Conservation (phyloP, 2,113 vertebrate genomes). For the Microtus montanus region DNA sequence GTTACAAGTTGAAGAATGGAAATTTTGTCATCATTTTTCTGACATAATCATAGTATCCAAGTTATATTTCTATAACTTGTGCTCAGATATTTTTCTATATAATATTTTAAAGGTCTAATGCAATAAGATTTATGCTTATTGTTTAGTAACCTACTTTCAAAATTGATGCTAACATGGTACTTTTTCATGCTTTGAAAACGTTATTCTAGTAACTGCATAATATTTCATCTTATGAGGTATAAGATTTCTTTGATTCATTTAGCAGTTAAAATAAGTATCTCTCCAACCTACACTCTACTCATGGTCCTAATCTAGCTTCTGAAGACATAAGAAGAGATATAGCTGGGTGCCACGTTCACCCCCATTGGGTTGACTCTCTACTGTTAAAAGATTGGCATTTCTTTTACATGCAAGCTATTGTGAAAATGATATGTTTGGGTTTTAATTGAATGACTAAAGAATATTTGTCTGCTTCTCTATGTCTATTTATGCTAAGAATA, state of each 20-base stretch:
- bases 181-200: conserved; percentile 13
- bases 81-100: neutral
- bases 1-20: neutral
- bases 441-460: neutral
- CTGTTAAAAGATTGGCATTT: neutral
- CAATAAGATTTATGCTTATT: neutral
- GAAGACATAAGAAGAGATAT: neutral
- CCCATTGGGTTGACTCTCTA: neutral
- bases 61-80: neutral
- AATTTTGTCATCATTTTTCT: neutral
- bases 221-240: conserved; percentile 9
- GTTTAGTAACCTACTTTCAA: conserved; percentile 10
- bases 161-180: neutral
- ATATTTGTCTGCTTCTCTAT: neutral
- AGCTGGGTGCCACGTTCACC: neutral
- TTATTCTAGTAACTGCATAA: conserved; percentile 25
- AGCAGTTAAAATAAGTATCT: conserved; percentile 30
- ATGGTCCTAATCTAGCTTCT: neutral
- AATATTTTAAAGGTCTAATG: neutral
- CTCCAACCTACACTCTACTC: neutral
- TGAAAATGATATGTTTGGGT: neutral
- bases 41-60: neutral
- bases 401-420: conserved; percentile 8
- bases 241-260: conserved; percentile 44
- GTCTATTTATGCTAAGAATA: neutral